Conservation (phyloP, 2,113 vertebrate genomes). For the Nibea coibor region DNA sequence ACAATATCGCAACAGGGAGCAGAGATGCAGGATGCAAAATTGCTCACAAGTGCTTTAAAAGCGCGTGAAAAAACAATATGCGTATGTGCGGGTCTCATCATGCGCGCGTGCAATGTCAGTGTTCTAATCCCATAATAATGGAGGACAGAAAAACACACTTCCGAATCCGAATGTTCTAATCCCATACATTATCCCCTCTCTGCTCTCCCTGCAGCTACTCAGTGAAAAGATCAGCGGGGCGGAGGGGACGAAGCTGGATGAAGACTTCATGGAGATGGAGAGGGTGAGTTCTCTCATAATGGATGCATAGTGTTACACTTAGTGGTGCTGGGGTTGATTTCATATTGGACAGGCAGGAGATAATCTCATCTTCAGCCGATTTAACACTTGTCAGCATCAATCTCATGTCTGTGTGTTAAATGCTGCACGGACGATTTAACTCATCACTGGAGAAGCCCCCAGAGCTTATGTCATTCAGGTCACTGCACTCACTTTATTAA, state of each 20-base stretch:
- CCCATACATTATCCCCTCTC: not conserved
- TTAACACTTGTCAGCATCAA: not conserved
- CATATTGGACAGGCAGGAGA: not conserved
- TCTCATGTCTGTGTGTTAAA: not conserved
- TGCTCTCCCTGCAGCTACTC: conserved; percentile 84
- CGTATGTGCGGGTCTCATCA: no score
- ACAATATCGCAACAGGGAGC: no score
- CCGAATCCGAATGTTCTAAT: not conserved
- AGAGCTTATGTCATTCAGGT: no score
- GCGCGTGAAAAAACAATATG: no score
- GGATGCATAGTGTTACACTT: not conserved
- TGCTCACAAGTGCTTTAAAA: no score
- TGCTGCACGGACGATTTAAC: not conserved
- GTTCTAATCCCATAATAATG: not conserved
- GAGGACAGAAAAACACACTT: no score
- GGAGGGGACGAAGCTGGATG: conserved; percentile 94
- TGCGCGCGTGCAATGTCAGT: no score
- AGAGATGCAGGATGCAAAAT: no score
- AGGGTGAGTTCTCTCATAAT: conserved; percentile 84
- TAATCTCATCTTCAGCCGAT: not conserved
- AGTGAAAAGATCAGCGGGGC: conserved; percentile 96
- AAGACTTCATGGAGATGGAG: conserved; percentile 96
- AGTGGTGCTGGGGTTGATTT: not conserved
- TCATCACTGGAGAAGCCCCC: not conserved
- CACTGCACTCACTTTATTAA: no score